Evolutionary conservation across 1,140 invertebrate genomes (phyloP).

Genomic region (Drosophila obscura): DNA sequence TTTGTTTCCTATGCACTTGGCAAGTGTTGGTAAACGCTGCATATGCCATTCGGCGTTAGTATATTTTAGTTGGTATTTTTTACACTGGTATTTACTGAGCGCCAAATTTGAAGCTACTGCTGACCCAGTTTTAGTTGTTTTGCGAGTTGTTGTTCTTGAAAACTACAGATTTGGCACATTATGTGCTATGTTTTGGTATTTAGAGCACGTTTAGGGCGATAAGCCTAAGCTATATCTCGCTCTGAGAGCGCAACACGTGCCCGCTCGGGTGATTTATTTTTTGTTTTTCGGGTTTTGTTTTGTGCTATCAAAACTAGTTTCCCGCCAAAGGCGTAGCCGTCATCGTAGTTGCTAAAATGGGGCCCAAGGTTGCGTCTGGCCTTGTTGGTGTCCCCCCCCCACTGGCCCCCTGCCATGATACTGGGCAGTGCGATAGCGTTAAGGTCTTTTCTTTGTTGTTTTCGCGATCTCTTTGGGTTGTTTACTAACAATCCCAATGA

Average conservation of each 20-base stretch:
- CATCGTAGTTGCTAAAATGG: conserved; percentile 34
- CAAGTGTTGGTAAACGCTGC: conserved; percentile 9
- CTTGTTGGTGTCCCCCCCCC: conserved; percentile 18
- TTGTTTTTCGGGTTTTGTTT: conserved; percentile 7
- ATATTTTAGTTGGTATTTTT: not conserved
- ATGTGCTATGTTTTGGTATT: conserved; percentile 7
- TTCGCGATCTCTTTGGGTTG: conserved; percentile 27
- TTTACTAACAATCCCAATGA: conserved; percentile 52
- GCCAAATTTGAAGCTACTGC: conserved; percentile 28
- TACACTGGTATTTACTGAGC: not conserved
- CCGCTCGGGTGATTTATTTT: not conserved
- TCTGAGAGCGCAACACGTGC: conserved; percentile 37
- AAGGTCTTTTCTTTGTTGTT: conserved; percentile 50
- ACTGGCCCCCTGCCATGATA: not conserved
- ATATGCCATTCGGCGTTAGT: no score
- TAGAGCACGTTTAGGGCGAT: conserved; percentile 20
- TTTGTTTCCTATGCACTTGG: conserved; percentile 43
- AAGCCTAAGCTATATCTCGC: not conserved
- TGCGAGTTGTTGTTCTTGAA: not conserved
- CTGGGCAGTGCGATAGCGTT: conserved; percentile 50
- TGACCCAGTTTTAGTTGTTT: conserved; percentile 14
- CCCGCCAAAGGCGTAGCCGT: conserved; percentile 49
- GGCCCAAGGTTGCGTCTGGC: conserved; percentile 49
- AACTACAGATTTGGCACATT: conserved; percentile 24
- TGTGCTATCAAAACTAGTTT: conserved; percentile 65